Evolutionary conservation across 2,888 invertebrate species (phyloP).

Genomic region (Rhingia campestris): DNA sequence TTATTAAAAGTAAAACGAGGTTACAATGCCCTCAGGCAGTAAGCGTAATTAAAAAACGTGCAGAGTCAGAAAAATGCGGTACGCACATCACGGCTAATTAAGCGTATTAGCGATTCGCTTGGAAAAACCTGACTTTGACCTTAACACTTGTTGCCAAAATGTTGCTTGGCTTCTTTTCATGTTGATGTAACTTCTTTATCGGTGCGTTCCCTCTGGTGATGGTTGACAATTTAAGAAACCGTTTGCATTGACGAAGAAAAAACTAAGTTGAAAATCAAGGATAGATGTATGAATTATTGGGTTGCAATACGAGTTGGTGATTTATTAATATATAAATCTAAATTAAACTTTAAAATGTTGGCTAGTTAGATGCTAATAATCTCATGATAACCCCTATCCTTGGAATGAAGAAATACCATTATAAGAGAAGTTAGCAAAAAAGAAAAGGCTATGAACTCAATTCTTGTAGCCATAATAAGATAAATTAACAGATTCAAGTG

Average conservation of each 20-base stretch:
- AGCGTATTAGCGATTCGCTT: slow-evolving; percentile 4
- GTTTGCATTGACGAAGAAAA: background rate
- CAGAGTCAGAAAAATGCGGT: slow-evolving; percentile 23
- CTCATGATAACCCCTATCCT: too few relatives aligned
- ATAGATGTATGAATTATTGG: background rate
- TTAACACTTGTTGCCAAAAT: slow-evolving; percentile 55
- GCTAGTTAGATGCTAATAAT: too few relatives aligned
- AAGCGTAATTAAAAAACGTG: slow-evolving; percentile 33
- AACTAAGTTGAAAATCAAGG: background rate
- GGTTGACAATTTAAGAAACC: background rate
- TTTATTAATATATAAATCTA: too few relatives aligned
- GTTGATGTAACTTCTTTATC: slow-evolving; percentile 9
- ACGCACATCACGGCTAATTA: slow-evolving; percentile 44
- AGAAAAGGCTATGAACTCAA: too few relatives aligned
- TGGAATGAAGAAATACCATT: too few relatives aligned
- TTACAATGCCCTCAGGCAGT: slow-evolving; percentile 50
- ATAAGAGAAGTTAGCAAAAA: too few relatives aligned
- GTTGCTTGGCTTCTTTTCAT: slow-evolving; percentile 25
- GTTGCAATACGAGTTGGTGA: background rate
- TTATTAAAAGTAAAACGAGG: slow-evolving; percentile 57
- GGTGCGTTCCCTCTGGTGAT: background rate
- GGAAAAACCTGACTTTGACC: slow-evolving; percentile 60
- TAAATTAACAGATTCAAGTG: too few relatives aligned
- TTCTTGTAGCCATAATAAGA: too few relatives aligned
- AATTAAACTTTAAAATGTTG: too few relatives aligned